Evolutionary conservation across 2,113 vertebrate species (phyloP).

Genomic region (Rhinolophus ferrumequinum): DNA sequence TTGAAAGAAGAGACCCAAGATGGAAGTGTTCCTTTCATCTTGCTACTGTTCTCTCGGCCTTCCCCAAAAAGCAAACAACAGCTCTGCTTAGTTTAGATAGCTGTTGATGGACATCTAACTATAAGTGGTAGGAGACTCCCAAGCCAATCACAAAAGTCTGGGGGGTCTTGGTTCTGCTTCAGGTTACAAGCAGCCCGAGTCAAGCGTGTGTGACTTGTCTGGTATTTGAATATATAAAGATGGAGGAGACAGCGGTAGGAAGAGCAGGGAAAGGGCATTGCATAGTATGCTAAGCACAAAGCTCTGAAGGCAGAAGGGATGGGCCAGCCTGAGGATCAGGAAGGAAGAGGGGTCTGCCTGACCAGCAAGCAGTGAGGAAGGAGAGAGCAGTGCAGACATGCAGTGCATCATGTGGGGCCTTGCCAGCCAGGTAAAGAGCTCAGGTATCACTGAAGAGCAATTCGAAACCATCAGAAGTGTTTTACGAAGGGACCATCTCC

Average conservation of each 20-base stretch:
- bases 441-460: not conserved
- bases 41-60: not conserved
- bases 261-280: not conserved
- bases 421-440: not conserved
- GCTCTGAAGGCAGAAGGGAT: not conserved
- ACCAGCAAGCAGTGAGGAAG: accelerated
- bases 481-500: not conserved
- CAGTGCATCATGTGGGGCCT: accelerated
- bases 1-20: constrained; percentile 4
- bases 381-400: too few species aligned
- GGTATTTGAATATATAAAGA: not conserved
- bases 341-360: not conserved
- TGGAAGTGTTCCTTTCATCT: not conserved
- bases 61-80: not conserved
- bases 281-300: not conserved
- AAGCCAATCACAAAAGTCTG: not conserved
- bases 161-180: not conserved
- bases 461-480: not conserved
- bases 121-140: not conserved
- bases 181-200: not conserved
- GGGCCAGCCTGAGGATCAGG: not conserved
- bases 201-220: too few species aligned
- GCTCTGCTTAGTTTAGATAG: not conserved
- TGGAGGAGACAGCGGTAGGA: accelerated
- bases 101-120: not conserved